Evolutionary conservation across 2,797 vertebrate species (phyloP), one percentile per base, ranked within the genome.

Genomic region (Dryobates pubescens): DNA sequence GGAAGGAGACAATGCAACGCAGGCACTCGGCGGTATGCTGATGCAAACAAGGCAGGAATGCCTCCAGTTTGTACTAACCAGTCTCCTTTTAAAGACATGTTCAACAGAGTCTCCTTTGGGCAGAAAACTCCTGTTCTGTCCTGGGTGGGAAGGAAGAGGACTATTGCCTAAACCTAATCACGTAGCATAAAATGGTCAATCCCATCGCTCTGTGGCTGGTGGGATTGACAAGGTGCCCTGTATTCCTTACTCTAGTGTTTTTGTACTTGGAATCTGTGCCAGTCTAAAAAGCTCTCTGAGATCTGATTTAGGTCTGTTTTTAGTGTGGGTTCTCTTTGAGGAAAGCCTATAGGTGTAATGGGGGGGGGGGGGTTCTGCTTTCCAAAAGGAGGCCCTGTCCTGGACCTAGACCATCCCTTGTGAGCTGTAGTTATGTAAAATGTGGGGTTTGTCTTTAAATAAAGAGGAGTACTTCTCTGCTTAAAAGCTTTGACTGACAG

Each of bases 101-200:
- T 81, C 53, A 89, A 19, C 45, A 47, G 43, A 56, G 32, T n/a
- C 43, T 87, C 4, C 5, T 75, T 49, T 82, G 63, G 43, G 49
- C 53, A 70, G 76, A 67, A 81, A 81, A 86, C 29, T 36, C 61
- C 68, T 78, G 3, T 47, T 92, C 43, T 80, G 8, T 13, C 38
- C 56, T 69, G 70, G 10, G 22, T 72, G 4, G 17, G 30, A 64
- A 87, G 27, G 24, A 32, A 27, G 36, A 45, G 29, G n/a, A 12
- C 17, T 70, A 2, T 22, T 90, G 41, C 41, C 58, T 72, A 32
- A 78, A 90, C 72, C 20, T 32, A 18, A 27, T 70, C 34, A 19
- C 0, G 0, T 83, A 70, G 30, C 32, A 3, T n/a, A 23, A 30
- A 13, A 3, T 41, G 27, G 29, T 71, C 29, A 16, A 61, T 54